Evolutionary conservation across 2,113 vertebrate genomes (phyloP).

Genomic region (Apeltes quadracus): DNA sequence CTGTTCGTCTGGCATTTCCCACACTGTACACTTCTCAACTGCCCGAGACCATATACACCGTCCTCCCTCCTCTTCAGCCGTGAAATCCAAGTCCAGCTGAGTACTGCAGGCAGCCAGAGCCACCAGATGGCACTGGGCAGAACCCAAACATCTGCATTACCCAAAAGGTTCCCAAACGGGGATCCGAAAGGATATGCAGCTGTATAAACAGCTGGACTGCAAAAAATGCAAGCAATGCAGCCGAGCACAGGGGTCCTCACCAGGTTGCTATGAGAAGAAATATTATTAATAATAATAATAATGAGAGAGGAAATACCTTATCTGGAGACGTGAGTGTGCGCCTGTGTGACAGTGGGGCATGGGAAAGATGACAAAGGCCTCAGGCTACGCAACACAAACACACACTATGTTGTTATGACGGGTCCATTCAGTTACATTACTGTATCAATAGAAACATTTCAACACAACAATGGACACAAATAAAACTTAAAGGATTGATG

Average conservation of each 20-base stretch:
- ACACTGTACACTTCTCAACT: constrained; percentile 7
- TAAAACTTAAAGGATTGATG: background rate
- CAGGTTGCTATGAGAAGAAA: constrained; percentile 61
- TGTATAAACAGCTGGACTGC: constrained; percentile 74
- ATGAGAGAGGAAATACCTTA: constrained; percentile 64
- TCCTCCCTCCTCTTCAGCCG: constrained; percentile 35
- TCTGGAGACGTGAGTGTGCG: constrained; percentile 50
- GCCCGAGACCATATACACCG: constrained; percentile 28
- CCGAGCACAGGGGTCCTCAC: constrained; percentile 56
- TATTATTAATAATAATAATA: constrained; percentile 74
- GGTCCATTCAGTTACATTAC: constrained; percentile 6
- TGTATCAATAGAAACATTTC: constrained; percentile 3
- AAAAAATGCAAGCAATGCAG: constrained; percentile 74
- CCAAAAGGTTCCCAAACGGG: constrained; percentile 45
- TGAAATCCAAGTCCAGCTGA: constrained; percentile 45
- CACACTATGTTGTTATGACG: background rate
- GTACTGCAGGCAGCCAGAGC: constrained; percentile 46
- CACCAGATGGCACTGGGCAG: constrained; percentile 71
- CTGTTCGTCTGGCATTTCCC: constrained; percentile 16
- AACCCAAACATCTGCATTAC: constrained; percentile 66
- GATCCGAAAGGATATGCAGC: constrained; percentile 65
- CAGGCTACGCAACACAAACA: constrained; percentile 13
- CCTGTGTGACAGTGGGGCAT: constrained; percentile 63
- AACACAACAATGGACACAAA: background rate
- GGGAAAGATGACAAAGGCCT: constrained; percentile 66